Evolutionary conservation across 2,113 vertebrate species (phyloP).

Genomic region (Taurulus bubalis): DNA sequence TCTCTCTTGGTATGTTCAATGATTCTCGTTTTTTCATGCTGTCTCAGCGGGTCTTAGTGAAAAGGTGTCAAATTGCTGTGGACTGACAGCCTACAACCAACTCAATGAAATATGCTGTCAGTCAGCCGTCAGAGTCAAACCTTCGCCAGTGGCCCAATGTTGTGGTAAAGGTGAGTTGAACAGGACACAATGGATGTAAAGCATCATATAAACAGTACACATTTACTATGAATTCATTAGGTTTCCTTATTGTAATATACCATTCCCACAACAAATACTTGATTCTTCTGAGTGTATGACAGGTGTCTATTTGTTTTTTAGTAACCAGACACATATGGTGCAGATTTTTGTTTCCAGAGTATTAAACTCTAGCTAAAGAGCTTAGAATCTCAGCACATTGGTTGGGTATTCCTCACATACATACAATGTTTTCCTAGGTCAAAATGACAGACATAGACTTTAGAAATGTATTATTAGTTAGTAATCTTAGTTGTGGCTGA

Average conservation of each 20-base stretch:
- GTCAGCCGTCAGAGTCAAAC: slow-evolving; percentile 1
- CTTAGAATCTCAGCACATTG: background rate
- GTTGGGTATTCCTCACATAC: background rate
- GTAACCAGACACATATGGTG: background rate
- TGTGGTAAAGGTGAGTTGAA: slow-evolving; percentile 49
- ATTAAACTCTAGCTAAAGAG: background rate
- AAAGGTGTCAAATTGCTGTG: slow-evolving; percentile 40
- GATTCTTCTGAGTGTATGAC: background rate
- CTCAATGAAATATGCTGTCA: slow-evolving; percentile 55
- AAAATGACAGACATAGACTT: background rate
- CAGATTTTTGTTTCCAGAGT: background rate
- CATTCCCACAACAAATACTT: background rate
- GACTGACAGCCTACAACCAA: slow-evolving; percentile 11
- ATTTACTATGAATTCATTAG: background rate
- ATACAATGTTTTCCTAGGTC: background rate
- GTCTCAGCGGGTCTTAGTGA: slow-evolving; percentile 16
- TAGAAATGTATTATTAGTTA: no score
- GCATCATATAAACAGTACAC: background rate
- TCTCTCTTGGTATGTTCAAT: background rate
- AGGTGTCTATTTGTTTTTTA: background rate
- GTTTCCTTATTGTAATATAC: background rate
- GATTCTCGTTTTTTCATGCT: background rate
- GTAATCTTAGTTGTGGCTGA: background rate
- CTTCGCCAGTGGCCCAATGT: background rate
- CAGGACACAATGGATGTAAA: background rate